Conservation (phyloP, 2,888 invertebrate species). For the Papilio protenor region DNA sequence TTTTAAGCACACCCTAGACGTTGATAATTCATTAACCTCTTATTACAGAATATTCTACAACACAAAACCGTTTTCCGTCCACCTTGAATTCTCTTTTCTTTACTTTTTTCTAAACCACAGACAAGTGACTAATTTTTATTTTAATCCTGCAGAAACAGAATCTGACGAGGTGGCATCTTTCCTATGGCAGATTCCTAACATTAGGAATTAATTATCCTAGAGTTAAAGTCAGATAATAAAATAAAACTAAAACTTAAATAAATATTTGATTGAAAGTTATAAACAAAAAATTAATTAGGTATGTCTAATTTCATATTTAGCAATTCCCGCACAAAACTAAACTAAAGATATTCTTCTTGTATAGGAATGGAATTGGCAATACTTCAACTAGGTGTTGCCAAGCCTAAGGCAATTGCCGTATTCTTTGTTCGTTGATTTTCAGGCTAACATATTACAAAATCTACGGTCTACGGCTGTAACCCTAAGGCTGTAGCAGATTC, state of each 20-base stretch:
- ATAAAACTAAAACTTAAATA: not conserved
- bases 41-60: slow-evolving; percentile 72
- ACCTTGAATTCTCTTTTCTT: slow-evolving; percentile 65
- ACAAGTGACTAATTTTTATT: slow-evolving; percentile 52
- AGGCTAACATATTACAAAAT: no score
- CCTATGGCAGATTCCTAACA: not conserved
- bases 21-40: slow-evolving; percentile 76
- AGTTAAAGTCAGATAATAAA: not conserved
- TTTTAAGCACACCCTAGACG: slow-evolving; percentile 70
- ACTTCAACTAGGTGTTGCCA: no score
- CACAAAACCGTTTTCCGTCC: slow-evolving; percentile 68
- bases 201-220: not conserved
- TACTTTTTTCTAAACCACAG: slow-evolving; percentile 59
- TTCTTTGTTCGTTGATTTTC: no score
- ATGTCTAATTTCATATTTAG: no score
- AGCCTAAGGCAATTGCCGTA: no score
- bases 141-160: slow-evolving; percentile 45
- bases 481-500: no score
- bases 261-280: no score
- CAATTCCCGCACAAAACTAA: no score
- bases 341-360: no score
- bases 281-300: not conserved
- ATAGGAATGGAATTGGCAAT: no score
- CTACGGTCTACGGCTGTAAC: no score
- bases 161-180: slow-evolving; percentile 33